Percentiles rank a stretch among this genome's conserved stretches.
phyloP scores from a whole-genome alignment of 2,888 invertebrate species.

The Sesia apiformis region DNA sequence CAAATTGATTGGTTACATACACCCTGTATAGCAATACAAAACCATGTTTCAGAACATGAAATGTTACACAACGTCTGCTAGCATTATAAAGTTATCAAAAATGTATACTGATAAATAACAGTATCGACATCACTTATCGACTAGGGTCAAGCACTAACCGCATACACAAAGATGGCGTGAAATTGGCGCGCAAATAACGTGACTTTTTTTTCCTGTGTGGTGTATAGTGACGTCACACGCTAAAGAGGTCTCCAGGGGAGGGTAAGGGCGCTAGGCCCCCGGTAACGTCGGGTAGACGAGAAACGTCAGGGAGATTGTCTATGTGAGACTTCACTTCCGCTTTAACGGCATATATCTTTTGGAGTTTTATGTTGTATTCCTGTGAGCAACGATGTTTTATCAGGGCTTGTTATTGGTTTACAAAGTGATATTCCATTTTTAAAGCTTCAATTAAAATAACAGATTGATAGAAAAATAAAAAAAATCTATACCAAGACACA shows the following conservation, averaged over 20 bases:
- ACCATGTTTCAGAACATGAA: no score
- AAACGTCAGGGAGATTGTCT: slow-evolving; percentile 94
- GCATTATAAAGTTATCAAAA: no score
- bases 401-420: not conserved
- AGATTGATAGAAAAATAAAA: no score
- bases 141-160: no score
- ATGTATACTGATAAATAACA: no score
- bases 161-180: not conserved
- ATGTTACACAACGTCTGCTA: no score
- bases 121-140: no score
- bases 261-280: slow-evolving; percentile 94
- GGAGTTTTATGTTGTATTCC: slow-evolving; percentile 94
- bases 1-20: no score
- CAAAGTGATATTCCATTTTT: not conserved
- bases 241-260: slow-evolving; percentile 96
- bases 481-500: no score
- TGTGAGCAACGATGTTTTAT: slow-evolving; percentile 50
- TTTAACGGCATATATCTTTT: slow-evolving; percentile 89
- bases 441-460: no score
- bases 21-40: no score
- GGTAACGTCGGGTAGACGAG: slow-evolving; percentile 92
- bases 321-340: slow-evolving; percentile 94
- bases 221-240: slow-evolving; percentile 46
- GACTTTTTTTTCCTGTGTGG: not conserved
- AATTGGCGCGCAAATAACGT: not conserved